Conservation (phyloP, 1,140 invertebrate genomes). For the Carcinoscorpius rotundicauda region DNA sequence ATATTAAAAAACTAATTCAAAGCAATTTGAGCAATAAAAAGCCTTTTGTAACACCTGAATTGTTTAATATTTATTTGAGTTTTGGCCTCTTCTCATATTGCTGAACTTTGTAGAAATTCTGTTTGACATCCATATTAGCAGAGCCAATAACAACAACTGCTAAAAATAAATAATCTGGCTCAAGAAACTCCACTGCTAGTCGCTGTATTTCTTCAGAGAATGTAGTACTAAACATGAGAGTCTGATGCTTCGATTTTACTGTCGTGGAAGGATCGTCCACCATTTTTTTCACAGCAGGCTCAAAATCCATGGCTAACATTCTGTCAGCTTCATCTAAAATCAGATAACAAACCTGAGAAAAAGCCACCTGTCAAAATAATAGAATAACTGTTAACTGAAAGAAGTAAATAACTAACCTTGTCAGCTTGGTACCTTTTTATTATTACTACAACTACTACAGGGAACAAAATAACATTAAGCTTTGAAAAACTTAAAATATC, state of each 20-base stretch:
- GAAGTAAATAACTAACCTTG: too few species aligned
- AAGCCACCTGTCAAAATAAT: constrained; percentile 27
- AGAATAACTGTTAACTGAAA: not conserved
- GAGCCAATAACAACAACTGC: constrained; percentile 76
- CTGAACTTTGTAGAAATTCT: constrained; percentile 59
- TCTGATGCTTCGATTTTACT: constrained; percentile 29
- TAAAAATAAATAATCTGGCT: constrained; percentile 63
- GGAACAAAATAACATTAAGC: too few species aligned
- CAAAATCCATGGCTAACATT: constrained; percentile 46
- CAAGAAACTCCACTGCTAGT: constrained; percentile 36
- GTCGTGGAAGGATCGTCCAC: constrained; percentile 48
- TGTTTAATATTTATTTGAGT: constrained; percentile 52
- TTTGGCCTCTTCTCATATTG: constrained; percentile 58
- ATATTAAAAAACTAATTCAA: too few species aligned
- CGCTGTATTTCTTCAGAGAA: constrained; percentile 41
- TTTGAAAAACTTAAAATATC: too few species aligned
- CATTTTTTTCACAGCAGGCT: constrained; percentile 35
- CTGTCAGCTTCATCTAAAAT: constrained; percentile 44
- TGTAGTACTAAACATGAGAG: constrained; percentile 40
- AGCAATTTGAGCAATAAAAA: too few species aligned
- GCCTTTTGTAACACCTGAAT: constrained; percentile 33
- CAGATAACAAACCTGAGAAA: constrained; percentile 37
- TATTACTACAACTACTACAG: too few species aligned
- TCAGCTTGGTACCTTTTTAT: too few species aligned
- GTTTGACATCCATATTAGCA: constrained; percentile 78